Conservation (phyloP, 30 jellyfish, hydroid and myxozoan genomes). For the Phacellophora camtschatica region DNA sequence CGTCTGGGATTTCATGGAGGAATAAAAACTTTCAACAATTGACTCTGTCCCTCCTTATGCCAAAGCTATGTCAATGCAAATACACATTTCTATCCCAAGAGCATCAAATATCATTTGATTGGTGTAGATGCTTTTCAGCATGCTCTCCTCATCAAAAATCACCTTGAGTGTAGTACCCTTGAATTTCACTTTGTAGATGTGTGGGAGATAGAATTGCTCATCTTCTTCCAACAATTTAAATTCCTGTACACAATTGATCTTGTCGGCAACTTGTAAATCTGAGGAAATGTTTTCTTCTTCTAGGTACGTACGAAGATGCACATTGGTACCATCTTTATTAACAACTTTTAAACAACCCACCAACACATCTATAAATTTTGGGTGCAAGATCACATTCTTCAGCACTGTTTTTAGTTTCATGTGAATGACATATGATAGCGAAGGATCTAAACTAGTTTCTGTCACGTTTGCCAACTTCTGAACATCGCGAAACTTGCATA, state of each 20-base stretch:
- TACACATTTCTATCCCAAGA: slow-evolving; percentile 16
- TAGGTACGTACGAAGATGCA: background rate
- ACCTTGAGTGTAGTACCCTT: background rate
- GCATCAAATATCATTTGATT: background rate
- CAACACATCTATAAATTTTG: background rate
- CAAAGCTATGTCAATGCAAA: background rate
- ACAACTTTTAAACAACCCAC: background rate
- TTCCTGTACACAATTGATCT: background rate
- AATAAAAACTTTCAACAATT: slow-evolving; percentile 7
- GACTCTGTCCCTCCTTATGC: slow-evolving; percentile 30
- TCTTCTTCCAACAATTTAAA: background rate
- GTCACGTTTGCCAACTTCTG: slow-evolving; percentile 4
- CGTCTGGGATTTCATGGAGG: slow-evolving; percentile 19
- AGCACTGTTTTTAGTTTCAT: background rate
- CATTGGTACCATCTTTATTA: background rate
- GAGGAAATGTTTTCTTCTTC: background rate
- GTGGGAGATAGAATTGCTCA: background rate
- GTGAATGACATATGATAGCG: background rate
- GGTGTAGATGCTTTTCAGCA: background rate
- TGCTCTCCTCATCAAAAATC: background rate
- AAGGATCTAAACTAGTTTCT: background rate
- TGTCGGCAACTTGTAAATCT: background rate
- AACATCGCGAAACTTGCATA: slow-evolving; percentile 1
- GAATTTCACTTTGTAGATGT: background rate
- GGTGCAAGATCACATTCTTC: slow-evolving; percentile 1